phyloP scores from a whole-genome alignment of 1,140 invertebrate species.

The Drosophila biarmipes region DNA sequence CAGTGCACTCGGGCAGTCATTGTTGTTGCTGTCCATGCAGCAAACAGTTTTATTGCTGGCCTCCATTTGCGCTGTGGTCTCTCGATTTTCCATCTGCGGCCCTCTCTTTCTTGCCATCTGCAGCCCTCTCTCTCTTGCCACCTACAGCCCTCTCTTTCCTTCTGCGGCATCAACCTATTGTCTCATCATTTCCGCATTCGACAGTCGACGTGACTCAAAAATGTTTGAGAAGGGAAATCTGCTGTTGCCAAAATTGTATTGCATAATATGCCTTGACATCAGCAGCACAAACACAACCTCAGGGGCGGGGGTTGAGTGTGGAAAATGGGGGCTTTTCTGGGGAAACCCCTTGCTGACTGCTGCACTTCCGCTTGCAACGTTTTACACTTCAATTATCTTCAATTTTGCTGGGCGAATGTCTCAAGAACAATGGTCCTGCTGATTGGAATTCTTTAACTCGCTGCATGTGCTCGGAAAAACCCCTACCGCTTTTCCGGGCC shows the following conservation, averaged over 20 bases:
- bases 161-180: slow-evolving; percentile 21
- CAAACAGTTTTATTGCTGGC: slow-evolving; percentile 68
- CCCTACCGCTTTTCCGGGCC: background rate
- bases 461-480: slow-evolving; percentile 63
- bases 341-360: slow-evolving; percentile 61
- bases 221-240: slow-evolving; percentile 36
- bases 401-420: slow-evolving; percentile 78
- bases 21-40: slow-evolving; percentile 52
- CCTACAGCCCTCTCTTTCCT: background rate
- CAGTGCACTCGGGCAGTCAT: background rate
- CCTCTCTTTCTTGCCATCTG: background rate
- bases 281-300: slow-evolving; percentile 50
- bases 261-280: slow-evolving; percentile 70
- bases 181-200: slow-evolving; percentile 67
- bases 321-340: background rate
- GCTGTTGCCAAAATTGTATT: slow-evolving; percentile 69
- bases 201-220: slow-evolving; percentile 68
- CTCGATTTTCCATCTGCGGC: background rate
- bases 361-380: slow-evolving; percentile 76
- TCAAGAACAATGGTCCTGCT: slow-evolving; percentile 80
- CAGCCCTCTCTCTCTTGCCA: background rate
- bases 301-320: background rate
- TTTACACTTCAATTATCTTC: slow-evolving; percentile 83
- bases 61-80: slow-evolving; percentile 58
- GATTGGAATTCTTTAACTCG: slow-evolving; percentile 81